Base-by-base conservation (phyloP, 2,888 invertebrate species). In the Ophion obscuratus region DNA sequence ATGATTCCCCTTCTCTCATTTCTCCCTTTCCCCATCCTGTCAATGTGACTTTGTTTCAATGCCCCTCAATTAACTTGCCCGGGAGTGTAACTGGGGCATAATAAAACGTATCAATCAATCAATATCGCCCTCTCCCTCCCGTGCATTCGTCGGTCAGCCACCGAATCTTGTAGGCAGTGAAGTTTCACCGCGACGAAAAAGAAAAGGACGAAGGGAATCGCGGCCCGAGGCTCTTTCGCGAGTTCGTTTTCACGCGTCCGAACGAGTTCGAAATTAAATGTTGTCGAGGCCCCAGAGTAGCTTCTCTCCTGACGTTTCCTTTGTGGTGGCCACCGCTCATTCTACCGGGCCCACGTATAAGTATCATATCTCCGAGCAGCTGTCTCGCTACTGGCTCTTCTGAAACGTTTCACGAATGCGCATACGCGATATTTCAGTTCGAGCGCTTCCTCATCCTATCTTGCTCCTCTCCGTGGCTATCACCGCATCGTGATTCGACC, bases 361-460 rank as follows among this genome's bases (percentile, higher is more conserved):
- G 81, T 68, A 57, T 81, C 81, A 81, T 81, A 68, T 80, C 83
- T 86, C 74, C 86, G 79, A 81, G 53, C 83, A 47, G 17, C 40
- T 40, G 66, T 68, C 62, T 71, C 47, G 64, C 77, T 77, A 81
- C 53, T 76, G 59, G 59, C 62, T 70, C 79, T 53, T 79, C 53
- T 53, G 17, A 73, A 67, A 70, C 74, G 85, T 71, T 76, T 64
- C 79, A 79, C 68, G 82, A 79, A 79, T 79, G 62, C 73, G 81
- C 85, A 79, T 85, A 75, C 79, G 70, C 24, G 70, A 73, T 31
- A 31, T 70, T 74, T 57, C n/a, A 53, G 24, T 66, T 24, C 64
- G 75, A 71, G 75, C 73, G 81, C 85, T 85, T 85, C 82, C 85
- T 82, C 85, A 76, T 79, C 70, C 82, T 82, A 75, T 76, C 73